Evolutionary conservation across 2,797 vertebrate genomes (phyloP), one percentile per base, ranked within the genome.

Genomic region (Tolypeutes matacus): DNA sequence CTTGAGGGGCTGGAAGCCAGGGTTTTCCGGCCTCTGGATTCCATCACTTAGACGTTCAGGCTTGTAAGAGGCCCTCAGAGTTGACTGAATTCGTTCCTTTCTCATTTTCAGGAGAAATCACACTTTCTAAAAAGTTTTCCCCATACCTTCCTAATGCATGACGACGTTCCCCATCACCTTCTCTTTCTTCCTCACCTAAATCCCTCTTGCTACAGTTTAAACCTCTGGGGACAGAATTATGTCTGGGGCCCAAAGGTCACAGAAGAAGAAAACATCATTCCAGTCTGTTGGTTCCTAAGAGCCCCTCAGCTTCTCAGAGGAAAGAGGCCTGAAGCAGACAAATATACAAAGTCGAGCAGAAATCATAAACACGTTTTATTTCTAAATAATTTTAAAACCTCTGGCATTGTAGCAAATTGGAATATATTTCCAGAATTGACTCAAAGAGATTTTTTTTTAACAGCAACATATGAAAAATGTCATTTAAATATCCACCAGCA

Each of bases 351-450:
- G 93, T 93, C 86, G 94, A 94, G 92, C 94, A 97, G 96, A 97
- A 97, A 97, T 97, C 96, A 97, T 97, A 97, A 97, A 97, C 97
- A 97, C 96, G 89, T 98, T 98, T 97, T 97, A 97, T 97, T 97
- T 97, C 97, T 97, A 97, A 97, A 97, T 97, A 96, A 97, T 97
- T 95, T 97, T 94, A 96, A 97, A 96, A 97, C 97, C 97, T 96
- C 97, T 97, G 97, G 97, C 97, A 96, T 97, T 97, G 97, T 96
- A 97, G 96, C 97, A 97, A 97, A 97, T 97, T 97, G 97, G 96
- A 97, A 96, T 97, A 96, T 95, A 97, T 97, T 97, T 97, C 95
- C 96, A 97, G 96, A 96, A 97, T 97, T 67, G 7, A 96, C 96
- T 97, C 97, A 97, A 96, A 96, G 97, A 94, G 93, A 27, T 89